These are phyloP conservation scores for Coptotermes formosanus DNA, from an alignment of 1,140 invertebrate species.

Conservation along the genomic window DNA sequence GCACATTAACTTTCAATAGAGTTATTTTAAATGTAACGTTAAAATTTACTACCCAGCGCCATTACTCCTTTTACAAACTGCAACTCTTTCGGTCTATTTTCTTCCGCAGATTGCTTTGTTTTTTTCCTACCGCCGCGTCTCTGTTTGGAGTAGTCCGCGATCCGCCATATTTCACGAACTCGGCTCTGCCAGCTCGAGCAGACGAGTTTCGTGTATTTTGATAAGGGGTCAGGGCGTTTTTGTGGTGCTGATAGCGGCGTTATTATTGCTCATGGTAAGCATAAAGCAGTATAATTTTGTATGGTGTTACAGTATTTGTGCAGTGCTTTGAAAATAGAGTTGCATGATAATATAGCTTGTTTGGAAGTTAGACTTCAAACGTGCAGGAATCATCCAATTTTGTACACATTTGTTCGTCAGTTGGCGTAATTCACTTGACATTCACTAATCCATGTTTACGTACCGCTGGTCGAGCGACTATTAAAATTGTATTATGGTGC, in stretches of 20 bases:
- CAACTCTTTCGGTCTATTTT: constrained; percentile 3
- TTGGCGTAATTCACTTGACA: not conserved
- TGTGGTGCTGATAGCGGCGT: constrained; percentile 11
- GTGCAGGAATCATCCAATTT: not conserved
- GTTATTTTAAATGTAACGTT: not conserved
- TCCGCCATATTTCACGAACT: not conserved
- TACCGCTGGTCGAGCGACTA: not conserved
- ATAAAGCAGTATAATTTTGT: not conserved
- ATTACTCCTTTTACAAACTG: not conserved
- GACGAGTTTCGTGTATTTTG: constrained; percentile 15
- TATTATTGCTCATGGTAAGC: constrained; percentile 16
- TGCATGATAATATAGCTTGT: not conserved
- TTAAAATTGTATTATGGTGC: not conserved
- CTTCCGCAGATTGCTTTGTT: not conserved
- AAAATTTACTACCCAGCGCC: not conserved
- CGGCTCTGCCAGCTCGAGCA: not conserved
- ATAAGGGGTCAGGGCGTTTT: not conserved
- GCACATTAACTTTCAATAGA: not conserved
- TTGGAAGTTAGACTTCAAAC: not conserved
- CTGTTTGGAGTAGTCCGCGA: not conserved
- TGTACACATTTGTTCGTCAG: not conserved
- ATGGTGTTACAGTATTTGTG: not conserved
- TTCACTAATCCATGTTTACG: not conserved
- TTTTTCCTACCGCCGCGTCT: not conserved
- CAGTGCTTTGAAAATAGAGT: not conserved